Evolutionary conservation across 2,888 invertebrate genomes (phyloP), one percentile per base, ranked within the genome.

Genomic region (Tipula confusa): DNA sequence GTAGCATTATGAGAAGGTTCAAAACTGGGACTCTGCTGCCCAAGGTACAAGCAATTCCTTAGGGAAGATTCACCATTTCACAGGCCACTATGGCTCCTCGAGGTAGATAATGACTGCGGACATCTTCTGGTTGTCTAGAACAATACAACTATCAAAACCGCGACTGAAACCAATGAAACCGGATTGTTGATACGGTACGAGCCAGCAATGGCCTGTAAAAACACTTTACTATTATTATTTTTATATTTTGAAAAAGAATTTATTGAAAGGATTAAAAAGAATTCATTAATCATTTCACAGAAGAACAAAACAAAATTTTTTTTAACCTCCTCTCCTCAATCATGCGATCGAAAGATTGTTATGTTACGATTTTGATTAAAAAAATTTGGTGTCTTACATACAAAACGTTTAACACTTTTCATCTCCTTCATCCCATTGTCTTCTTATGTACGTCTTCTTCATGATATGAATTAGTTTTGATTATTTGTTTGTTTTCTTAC

Each of bases 371-470:
- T 64, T 64, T 64, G 64, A 64, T 64, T 64, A 64, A 64, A 64
- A n/a, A 24, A 24, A 24, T 18, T 64, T 64, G 24, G 64, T 64
- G 64, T 64, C 64, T 64, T 64, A 64, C 64, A 64, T 24, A 64
- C 64, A 64, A 64, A 64, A 64, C 64, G 64, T 64, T 64, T 64
- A 64, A 64, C 64, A 64, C 64, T 64, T 64, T 64, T 64, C 64
- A 7, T 64, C 64, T 64, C 64, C 64, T 64, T 64, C 24, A 24
- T 64, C 64, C 64, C 64, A 18, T 9, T 11, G 18, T 24, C 64
- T 64, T 64, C 64, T 64, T 24, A 38, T 7, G 7, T n/a, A 7
- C 33, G n/a, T 24, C 11, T 64, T 64, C 24, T 64, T 64, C 64
- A 7, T 64, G 24, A 64, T 24, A 64, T 64, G 64, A 64, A 64